phyloP scores from a whole-genome alignment of 2,797 vertebrate species.

The Hippocampus kuda region DNA sequence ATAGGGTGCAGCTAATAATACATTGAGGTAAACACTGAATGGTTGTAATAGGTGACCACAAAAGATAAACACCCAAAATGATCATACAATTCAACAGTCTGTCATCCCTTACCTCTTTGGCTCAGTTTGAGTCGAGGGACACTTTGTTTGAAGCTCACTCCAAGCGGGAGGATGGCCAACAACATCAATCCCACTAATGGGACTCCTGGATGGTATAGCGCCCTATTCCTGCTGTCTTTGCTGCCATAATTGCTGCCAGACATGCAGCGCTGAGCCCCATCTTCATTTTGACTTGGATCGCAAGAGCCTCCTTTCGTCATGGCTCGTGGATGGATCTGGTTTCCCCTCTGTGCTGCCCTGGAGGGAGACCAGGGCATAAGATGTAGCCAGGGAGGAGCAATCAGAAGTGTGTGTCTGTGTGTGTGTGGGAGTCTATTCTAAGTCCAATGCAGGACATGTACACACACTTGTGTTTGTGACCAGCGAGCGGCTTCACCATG shows the following conservation, averaged over 20 bases:
- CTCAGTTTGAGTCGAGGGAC: slow-evolving; percentile 85
- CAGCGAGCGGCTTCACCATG: slow-evolving; percentile 64
- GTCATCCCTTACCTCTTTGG: slow-evolving; percentile 79
- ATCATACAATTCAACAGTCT: slow-evolving; percentile 6
- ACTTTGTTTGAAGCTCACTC: slow-evolving; percentile 75
- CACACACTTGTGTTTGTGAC: slow-evolving; percentile 39
- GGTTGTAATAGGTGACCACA: neutral
- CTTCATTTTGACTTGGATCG: slow-evolving; percentile 26
- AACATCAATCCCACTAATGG: slow-evolving; percentile 66
- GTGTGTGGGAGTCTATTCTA: slow-evolving; percentile 40
- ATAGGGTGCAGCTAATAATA: neutral
- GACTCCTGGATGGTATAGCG: slow-evolving; percentile 50
- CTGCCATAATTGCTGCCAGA: slow-evolving; percentile 42
- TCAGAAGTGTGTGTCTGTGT: slow-evolving; percentile 22
- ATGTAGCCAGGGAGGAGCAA: slow-evolving; percentile 52
- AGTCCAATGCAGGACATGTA: slow-evolving; percentile 38
- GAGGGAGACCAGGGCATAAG: slow-evolving; percentile 41
- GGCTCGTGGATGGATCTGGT: slow-evolving; percentile 31
- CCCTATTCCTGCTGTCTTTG: slow-evolving; percentile 52
- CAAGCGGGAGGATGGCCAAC: slow-evolving; percentile 64
- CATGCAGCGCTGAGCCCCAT: slow-evolving; percentile 20
- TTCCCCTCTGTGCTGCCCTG: slow-evolving; percentile 50
- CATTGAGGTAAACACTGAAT: neutral
- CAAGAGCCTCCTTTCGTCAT: slow-evolving; percentile 42
- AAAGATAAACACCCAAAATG: neutral